A percentile compares a stretch with the other conserved stretches of the same genome.
Evolutionary conservation across 2,113 vertebrate species (phyloP).

Genomic region (Heptranchias perlo): DNA sequence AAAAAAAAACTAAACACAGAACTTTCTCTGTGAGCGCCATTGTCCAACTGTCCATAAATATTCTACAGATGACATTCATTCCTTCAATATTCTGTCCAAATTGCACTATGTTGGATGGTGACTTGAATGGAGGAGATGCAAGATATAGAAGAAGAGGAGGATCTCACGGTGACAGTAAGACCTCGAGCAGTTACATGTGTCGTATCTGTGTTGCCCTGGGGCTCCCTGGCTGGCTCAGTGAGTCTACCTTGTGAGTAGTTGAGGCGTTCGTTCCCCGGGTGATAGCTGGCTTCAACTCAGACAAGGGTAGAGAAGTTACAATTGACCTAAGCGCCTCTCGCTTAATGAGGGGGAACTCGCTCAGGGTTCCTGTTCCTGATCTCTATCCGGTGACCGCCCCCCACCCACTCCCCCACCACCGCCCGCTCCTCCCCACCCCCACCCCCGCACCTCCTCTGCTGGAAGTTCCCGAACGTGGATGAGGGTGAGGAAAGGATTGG

Average conservation of each 20-base stretch:
- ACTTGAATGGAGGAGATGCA: constrained; percentile 32
- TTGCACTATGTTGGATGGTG: background rate
- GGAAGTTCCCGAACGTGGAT: background rate
- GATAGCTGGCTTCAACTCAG: background rate
- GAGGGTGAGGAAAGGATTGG: background rate
- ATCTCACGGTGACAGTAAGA: constrained; percentile 52
- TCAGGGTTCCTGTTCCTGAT: background rate
- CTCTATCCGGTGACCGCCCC: background rate
- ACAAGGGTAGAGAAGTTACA: background rate
- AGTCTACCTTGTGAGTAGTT: background rate
- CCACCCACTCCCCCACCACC: too few species aligned
- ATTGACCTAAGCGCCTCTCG: background rate
- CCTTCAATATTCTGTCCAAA: background rate
- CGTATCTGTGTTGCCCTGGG: background rate
- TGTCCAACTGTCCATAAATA: constrained; percentile 61
- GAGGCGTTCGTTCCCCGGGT: background rate
- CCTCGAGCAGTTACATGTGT: background rate
- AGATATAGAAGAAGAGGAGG: constrained; percentile 52
- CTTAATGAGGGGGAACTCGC: background rate
- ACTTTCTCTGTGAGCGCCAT: constrained; percentile 57
- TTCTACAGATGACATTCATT: background rate
- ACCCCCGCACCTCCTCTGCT: background rate
- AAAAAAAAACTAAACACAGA: constrained; percentile 40
- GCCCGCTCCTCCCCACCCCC: too few species aligned
- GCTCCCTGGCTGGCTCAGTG: background rate